Conservation (phyloP, 2,888 invertebrate genomes). For the Ommatoiulus sabulosus region DNA sequence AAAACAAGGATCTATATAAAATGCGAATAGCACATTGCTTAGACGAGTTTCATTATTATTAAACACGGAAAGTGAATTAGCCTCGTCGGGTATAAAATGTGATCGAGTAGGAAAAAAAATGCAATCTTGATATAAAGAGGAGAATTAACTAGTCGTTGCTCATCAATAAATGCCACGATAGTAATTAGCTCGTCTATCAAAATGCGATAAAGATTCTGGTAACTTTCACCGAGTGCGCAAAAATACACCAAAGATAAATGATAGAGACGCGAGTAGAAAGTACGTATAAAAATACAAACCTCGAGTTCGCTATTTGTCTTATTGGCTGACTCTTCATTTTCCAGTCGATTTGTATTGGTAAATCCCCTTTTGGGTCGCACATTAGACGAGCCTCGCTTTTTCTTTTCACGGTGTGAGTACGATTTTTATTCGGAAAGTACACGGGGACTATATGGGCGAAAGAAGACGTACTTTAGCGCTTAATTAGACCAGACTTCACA, state of each 20-base stretch:
- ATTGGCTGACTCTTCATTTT: slow-evolving; percentile 69
- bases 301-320: slow-evolving; percentile 32
- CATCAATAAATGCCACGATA: background rate
- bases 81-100: background rate
- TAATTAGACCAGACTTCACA: background rate
- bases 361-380: slow-evolving; percentile 85
- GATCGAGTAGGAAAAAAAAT: background rate
- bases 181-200: slow-evolving; percentile 29
- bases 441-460: slow-evolving; percentile 80
- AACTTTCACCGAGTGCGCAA: background rate
- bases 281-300: slow-evolving; percentile 45
- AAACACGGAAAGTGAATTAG: background rate
- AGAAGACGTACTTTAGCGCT: background rate
- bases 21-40: background rate
- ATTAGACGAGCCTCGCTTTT: slow-evolving; percentile 91
- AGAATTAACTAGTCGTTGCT: background rate
- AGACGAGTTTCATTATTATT: background rate
- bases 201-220: background rate
- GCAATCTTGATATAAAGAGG: background rate
- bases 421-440: slow-evolving; percentile 90
- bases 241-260: slow-evolving; percentile 24
- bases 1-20: background rate
- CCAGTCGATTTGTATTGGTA: slow-evolving; percentile 94
- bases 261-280: background rate
- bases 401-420: slow-evolving; percentile 89